Evolutionary conservation across 2,797 vertebrate genomes (phyloP).

Genomic region (Alosa sapidissima): DNA sequence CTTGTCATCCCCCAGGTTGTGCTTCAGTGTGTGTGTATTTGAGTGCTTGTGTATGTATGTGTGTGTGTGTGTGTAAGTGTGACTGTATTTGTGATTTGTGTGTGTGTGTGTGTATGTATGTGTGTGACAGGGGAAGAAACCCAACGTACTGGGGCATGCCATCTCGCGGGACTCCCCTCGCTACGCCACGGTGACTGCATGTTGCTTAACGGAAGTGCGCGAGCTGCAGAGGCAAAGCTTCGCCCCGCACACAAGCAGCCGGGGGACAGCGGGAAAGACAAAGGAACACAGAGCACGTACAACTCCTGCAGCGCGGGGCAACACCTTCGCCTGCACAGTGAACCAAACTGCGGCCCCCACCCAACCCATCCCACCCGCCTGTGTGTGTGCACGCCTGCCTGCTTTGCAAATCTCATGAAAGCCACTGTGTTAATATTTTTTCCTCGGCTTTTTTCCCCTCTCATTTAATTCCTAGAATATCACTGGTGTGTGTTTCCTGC

Average conservation of each 20-base stretch:
- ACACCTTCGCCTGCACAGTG: slow-evolving; percentile 15
- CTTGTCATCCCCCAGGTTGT: slow-evolving; percentile 67
- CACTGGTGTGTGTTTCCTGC: slow-evolving; percentile 77
- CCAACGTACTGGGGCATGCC: slow-evolving; percentile 71
- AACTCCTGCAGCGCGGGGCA: slow-evolving; percentile 19
- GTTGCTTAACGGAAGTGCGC: slow-evolving; percentile 53
- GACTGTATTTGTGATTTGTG: slow-evolving; percentile 51
- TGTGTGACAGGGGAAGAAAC: slow-evolving; percentile 70
- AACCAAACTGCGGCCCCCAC: not conserved
- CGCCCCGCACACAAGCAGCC: slow-evolving; percentile 48
- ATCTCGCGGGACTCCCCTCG: slow-evolving; percentile 61
- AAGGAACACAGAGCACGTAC: slow-evolving; percentile 41
- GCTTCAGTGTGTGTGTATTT: slow-evolving; percentile 62
- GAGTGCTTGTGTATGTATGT: slow-evolving; percentile 59
- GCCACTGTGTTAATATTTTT: slow-evolving; percentile 65
- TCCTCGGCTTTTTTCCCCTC: slow-evolving; percentile 46
- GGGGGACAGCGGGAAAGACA: slow-evolving; percentile 60
- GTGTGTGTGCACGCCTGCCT: not conserved
- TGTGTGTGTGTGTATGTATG: slow-evolving; percentile 52
- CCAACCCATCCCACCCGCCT: not conserved
- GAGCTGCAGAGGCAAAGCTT: slow-evolving; percentile 50
- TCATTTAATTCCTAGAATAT: slow-evolving; percentile 74
- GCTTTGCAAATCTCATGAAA: slow-evolving; percentile 25
- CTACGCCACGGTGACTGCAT: slow-evolving; percentile 57
- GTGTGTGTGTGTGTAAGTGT: slow-evolving; percentile 48